Conservation (phyloP, 2,113 vertebrate species). For the Nibea coibor region DNA sequence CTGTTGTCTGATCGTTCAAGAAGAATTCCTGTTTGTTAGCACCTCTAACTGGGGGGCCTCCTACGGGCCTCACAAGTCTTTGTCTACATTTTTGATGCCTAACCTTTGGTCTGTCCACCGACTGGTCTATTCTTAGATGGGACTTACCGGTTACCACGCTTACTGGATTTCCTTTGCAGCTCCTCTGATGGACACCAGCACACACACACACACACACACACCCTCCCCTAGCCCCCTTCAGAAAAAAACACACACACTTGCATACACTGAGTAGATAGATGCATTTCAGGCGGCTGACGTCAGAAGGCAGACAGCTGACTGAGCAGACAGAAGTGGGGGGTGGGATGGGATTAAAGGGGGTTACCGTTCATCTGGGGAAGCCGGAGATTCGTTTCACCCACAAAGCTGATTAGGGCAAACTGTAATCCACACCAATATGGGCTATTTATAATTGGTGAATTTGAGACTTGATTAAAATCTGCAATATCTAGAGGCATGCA, state of each 20-base stretch:
- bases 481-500: background rate
- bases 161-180: conserved; percentile 60
- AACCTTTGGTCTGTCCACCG: conserved; percentile 18
- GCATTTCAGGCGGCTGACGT: conserved; percentile 59
- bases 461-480: conserved; percentile 5
- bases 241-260: background rate
- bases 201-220: background rate
- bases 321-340: conserved; percentile 37
- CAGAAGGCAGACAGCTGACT: conserved; percentile 65
- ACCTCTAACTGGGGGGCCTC: background rate
- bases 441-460: conserved; percentile 26
- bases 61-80: background rate
- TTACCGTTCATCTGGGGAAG: conserved; percentile 49
- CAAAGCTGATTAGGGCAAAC: conserved; percentile 43
- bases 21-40: conserved; percentile 4
- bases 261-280: conserved; percentile 42
- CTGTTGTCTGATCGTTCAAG: background rate
- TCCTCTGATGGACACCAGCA: conserved; percentile 8
- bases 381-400: conserved; percentile 46
- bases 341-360: conserved; percentile 43
- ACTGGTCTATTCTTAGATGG: conserved; percentile 56
- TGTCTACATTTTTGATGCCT: conserved; percentile 31
- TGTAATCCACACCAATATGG: conserved; percentile 50
- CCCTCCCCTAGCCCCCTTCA: background rate
- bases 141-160: conserved; percentile 34